Evolutionary conservation across 2,888 invertebrate species (phyloP), one percentile per base, ranked within the genome.

Genomic region (Ceraclea dissimilis): DNA sequence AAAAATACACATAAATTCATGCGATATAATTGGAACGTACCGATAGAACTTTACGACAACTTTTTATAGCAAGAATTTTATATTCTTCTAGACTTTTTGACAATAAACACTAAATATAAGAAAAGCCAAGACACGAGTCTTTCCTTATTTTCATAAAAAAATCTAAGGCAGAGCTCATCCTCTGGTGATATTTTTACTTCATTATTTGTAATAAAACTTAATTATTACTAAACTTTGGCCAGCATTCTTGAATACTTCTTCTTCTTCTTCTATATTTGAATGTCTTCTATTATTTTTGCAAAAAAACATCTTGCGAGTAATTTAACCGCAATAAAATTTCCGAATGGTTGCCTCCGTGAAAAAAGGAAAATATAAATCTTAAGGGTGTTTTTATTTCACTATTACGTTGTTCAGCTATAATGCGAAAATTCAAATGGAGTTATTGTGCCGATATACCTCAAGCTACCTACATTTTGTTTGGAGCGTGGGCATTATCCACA

Each of bases 211-310:
- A 39, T 39, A 39, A 39, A 39, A 39, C 39, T 39, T 39, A 39
- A 39, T 39, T 39, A 39, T 39, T 39, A 16, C 39, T n/a, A 39
- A 39, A 39, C 8, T 39, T 39, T 39, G 11, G 2, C 16, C 39
- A 16, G 13, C 39, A 39, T 39, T 13, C 39, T 39, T 39, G 39
- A 13, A 39, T 16, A 39, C 13, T 39, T 39, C 39, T 39, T 39
- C 39, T n/a, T 31, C 11, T 11, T 8, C 13, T 13, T 39, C 5
- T 39, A 2, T 39, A 13, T 39, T 39, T 39, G 39, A 39, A 39
- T 39, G 39, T 39, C 39, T 39, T 39, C 39, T 39, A 39, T 39
- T 39, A 39, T 39, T 39, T 39, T 39, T 39, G 39, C 39, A 39
- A 39, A 39, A n/a, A 39, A 39, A 39, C 39, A 39, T 39, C 39